Conservation (phyloP, 2,797 vertebrate genomes). For the Gila robusta region DNA sequence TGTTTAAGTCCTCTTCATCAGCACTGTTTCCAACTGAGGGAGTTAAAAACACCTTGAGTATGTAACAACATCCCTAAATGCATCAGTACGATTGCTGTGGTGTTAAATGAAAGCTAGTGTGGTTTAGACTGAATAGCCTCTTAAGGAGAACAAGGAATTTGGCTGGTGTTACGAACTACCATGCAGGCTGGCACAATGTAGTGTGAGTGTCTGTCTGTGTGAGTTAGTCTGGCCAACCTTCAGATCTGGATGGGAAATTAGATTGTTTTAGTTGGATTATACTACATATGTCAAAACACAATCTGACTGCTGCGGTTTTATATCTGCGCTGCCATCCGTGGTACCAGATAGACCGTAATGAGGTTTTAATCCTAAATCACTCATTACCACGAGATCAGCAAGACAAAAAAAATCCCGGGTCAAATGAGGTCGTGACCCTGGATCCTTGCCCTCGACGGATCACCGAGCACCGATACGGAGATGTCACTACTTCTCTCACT, state of each 20-base stretch:
- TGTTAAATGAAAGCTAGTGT: background rate
- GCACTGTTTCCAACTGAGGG: background rate
- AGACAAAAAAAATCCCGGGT: constrained; percentile 70
- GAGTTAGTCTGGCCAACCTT: background rate
- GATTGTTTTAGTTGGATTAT: constrained; percentile 75
- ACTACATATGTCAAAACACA: constrained; percentile 83
- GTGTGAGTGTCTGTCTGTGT: background rate
- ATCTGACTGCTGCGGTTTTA: constrained; percentile 74
- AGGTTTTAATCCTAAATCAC: constrained; percentile 74
- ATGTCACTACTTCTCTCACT: constrained; percentile 36
- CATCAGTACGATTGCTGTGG: background rate
- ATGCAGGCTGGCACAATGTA: background rate
- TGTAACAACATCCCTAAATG: constrained; percentile 10
- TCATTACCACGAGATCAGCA: constrained; percentile 74
- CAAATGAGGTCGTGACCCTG: constrained; percentile 62
- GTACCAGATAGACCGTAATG: constrained; percentile 78
- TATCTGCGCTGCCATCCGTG: constrained; percentile 77
- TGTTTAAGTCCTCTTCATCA: background rate
- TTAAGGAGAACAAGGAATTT: background rate
- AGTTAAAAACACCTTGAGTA: background rate
- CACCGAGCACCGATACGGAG: constrained; percentile 61
- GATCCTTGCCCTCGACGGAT: constrained; percentile 63
- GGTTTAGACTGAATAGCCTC: background rate
- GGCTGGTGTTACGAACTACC: background rate
- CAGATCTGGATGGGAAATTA: constrained; percentile 57